These are phyloP conservation scores for Agapornis roseicollis DNA, from an alignment of 2,113 vertebrate genomes.

Conservation along the genomic window DNA sequence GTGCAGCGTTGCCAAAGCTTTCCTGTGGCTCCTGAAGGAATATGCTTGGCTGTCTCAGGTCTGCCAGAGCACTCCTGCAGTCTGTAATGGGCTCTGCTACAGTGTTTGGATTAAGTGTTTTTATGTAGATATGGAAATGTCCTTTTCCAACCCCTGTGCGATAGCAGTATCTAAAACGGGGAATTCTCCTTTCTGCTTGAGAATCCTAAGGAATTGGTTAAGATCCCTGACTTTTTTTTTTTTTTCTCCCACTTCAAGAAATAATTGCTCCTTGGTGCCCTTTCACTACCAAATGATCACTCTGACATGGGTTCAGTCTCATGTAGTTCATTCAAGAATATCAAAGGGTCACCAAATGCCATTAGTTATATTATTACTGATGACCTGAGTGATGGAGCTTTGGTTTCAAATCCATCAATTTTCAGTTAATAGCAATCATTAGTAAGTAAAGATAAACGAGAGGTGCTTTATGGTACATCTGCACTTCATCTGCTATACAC, in stretches of 20 bases:
- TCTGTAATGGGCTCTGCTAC: background rate
- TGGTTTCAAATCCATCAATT: slow-evolving; percentile 17
- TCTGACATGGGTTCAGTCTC: background rate
- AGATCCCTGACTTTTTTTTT: background rate
- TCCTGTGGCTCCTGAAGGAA: background rate
- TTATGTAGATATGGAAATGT: background rate
- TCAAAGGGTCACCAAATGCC: background rate
- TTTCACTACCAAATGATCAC: background rate
- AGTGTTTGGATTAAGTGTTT: background rate
- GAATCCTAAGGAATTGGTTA: background rate
- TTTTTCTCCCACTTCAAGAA: background rate
- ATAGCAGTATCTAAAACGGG: background rate
- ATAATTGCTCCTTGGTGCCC: background rate
- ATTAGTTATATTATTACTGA: background rate
- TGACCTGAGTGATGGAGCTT: background rate
- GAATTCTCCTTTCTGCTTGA: background rate
- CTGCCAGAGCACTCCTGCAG: background rate
- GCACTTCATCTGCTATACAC: background rate
- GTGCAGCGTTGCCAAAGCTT: background rate
- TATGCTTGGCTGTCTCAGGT: background rate
- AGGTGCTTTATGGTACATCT: background rate
- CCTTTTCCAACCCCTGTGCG: background rate
- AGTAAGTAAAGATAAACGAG: slow-evolving; percentile 12
- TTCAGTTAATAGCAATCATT: background rate
- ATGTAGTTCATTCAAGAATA: background rate